Evolutionary conservation across 2,113 vertebrate species (phyloP).

Genomic region (Tapirus terrestris): DNA sequence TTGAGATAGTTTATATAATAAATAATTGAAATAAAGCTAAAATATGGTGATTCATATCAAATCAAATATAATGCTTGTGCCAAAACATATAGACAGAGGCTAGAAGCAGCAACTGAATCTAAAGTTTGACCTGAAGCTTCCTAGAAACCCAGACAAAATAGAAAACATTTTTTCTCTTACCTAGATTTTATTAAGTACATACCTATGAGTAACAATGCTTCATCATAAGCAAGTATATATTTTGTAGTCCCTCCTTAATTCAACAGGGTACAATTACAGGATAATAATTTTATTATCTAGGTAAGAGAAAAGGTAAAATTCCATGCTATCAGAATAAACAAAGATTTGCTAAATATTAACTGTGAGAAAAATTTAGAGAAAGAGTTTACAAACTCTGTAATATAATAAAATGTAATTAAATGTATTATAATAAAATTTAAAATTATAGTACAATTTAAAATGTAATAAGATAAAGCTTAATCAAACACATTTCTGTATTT

Average conservation of each 20-base stretch:
- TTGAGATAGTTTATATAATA: not conserved
- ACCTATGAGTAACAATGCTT: too few relatives aligned
- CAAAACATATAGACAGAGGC: not conserved
- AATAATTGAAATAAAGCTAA: slow-evolving; percentile 30
- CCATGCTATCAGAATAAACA: not conserved
- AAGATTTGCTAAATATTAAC: not conserved
- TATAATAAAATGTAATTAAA: not conserved
- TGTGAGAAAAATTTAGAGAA: not conserved
- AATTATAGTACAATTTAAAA: not conserved
- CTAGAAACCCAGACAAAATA: not conserved
- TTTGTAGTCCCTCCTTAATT: too few relatives aligned
- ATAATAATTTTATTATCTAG: not conserved
- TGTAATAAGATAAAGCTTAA: not conserved
- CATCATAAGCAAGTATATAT: too few relatives aligned
- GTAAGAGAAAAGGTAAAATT: not conserved
- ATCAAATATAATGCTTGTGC: not conserved
- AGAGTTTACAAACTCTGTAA: not conserved
- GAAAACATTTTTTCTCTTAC: not conserved
- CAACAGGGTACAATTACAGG: too few relatives aligned
- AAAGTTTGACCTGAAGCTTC: not conserved
- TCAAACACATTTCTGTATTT: not conserved
- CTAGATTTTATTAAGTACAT: too few relatives aligned
- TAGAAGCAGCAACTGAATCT: not conserved
- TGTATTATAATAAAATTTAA: not conserved
- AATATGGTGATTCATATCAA: not conserved